Evolutionary conservation across 2,888 invertebrate species (phyloP).

Genomic region (Rhamphomyia laevipes): DNA sequence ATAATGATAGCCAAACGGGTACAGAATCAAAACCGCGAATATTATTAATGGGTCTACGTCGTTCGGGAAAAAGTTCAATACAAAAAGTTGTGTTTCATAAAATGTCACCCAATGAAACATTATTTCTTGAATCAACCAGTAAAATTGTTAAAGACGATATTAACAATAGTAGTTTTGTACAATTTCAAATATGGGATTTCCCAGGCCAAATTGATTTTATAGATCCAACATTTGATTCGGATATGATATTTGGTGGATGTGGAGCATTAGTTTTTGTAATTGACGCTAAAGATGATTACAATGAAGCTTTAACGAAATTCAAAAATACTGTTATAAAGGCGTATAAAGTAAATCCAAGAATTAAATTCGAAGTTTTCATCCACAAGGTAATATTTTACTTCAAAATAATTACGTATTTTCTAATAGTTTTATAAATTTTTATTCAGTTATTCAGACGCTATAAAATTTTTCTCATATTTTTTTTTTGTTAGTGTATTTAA

Average conservation of each 20-base stretch:
- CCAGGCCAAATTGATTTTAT: constrained; percentile 98
- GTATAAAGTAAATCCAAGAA: constrained; percentile 87
- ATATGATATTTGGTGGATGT: constrained; percentile 93
- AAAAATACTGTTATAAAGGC: constrained; percentile 90
- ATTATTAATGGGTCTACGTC: constrained; percentile 84
- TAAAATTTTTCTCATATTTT: background rate
- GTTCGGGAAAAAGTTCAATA: constrained; percentile 98
- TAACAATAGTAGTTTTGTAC: constrained; percentile 90
- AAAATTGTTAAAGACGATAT: constrained; percentile 98
- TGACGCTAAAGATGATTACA: constrained; percentile 92
- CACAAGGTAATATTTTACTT: constrained; percentile 57
- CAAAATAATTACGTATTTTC: background rate
- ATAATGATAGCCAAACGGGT: constrained; percentile 44
- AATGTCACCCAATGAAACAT: constrained; percentile 99
- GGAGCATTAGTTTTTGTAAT: constrained; percentile 98
- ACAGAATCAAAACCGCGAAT: constrained; percentile 38
- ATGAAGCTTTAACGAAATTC: constrained; percentile 87
- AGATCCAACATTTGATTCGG: constrained; percentile 90
- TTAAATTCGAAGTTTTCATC: constrained; percentile 97
- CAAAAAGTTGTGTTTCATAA: constrained; percentile 99
- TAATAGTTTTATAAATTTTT: background rate
- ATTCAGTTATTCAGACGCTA: constrained; percentile 6
- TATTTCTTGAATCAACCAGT: constrained; percentile 96
- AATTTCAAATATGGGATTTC: constrained; percentile 99
- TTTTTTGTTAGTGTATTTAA: no score